Conservation (phyloP, 2,888 invertebrate species). For the Cephus spinipes region DNA sequence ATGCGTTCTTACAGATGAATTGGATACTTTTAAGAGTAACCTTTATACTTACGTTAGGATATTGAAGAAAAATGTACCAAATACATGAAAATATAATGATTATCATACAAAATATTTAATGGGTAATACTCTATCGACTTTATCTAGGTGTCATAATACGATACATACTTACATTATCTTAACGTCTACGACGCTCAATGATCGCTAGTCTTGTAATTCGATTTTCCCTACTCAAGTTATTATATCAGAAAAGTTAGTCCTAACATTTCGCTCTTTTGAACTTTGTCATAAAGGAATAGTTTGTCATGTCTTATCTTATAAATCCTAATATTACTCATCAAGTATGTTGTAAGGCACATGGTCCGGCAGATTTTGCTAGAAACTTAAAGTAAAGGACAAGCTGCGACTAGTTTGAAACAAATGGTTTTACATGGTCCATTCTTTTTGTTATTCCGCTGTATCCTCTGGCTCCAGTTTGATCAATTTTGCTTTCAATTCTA, state of each 20-base stretch:
- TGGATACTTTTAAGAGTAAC: too few species aligned
- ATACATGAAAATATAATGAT: not conserved
- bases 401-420: conserved; percentile 5
- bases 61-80: not conserved
- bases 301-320: not conserved
- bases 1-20: not conserved
- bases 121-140: not conserved
- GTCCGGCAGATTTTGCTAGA: not conserved
- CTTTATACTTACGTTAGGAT: not conserved
- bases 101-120: conserved; percentile 1
- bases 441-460: conserved; percentile 32
- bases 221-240: not conserved
- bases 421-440: not conserved
- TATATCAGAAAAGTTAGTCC: not conserved
- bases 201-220: not conserved
- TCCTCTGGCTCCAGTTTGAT: conserved; percentile 54
- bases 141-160: not conserved
- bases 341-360: conserved; percentile 4
- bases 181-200: not conserved
- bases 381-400: conserved; percentile 9
- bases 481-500: conserved; percentile 74
- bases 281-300: not conserved
- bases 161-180: not conserved
- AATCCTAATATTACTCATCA: not conserved
- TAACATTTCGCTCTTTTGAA: not conserved